A percentile compares a stretch with the other conserved stretches of the same genome.
These are phyloP conservation scores for Drosophila mimetica DNA, from an alignment of 2,888 invertebrate genomes.

Conservation along the genomic window DNA sequence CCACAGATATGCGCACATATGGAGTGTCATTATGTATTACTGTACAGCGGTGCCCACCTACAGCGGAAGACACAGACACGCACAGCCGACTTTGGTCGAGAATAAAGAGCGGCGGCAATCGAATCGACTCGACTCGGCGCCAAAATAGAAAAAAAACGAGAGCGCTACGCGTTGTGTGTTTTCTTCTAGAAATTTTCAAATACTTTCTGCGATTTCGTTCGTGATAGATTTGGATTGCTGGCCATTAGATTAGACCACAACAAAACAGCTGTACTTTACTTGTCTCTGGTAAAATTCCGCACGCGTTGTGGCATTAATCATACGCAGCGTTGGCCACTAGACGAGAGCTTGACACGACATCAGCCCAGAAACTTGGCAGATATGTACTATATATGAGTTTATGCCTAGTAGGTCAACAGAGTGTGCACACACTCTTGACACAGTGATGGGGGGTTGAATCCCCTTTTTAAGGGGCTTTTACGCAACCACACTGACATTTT, in stretches of 20 bases:
- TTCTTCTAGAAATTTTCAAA: conserved; percentile 72
- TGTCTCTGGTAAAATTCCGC: conserved; percentile 49
- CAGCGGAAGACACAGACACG: conserved; percentile 14
- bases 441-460: conserved; percentile 24
- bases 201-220: conserved; percentile 48
- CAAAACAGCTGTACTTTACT: conserved; percentile 47
- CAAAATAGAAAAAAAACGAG: conserved; percentile 7
- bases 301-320: conserved; percentile 57
- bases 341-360: conserved; percentile 3
- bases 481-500: conserved; percentile 24
- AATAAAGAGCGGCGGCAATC: conserved; percentile 34
- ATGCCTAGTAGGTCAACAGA: conserved; percentile 59
- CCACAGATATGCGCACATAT: conserved; percentile 42
- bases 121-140: conserved; percentile 15
- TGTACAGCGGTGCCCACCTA: conserved; percentile 35
- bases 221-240: conserved; percentile 51
- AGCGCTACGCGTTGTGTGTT: conserved; percentile 47
- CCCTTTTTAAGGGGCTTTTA: conserved; percentile 2
- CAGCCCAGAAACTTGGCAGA: conserved; percentile 2
- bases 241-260: conserved; percentile 59
- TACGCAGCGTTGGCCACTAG: conserved; percentile 48
- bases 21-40: conserved; percentile 33
- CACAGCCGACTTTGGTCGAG: conserved; percentile 11
- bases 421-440: conserved; percentile 58
- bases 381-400: not conserved